These are phyloP conservation scores for Aulostomus chinensis DNA, from an alignment of 2,797 vertebrate genomes.

Conservation along the genomic window DNA sequence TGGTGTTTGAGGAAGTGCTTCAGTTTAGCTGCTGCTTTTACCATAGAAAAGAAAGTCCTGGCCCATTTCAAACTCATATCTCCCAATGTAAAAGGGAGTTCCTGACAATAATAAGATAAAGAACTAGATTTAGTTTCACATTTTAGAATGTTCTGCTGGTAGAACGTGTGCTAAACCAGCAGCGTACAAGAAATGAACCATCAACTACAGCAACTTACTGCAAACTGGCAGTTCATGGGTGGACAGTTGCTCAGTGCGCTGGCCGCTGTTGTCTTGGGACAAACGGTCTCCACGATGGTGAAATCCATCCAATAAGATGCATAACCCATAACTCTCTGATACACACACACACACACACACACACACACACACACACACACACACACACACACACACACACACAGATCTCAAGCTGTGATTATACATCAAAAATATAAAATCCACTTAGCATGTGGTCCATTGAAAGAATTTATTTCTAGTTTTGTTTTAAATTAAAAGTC, in stretches of 20 bases:
- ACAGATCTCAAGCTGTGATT: no score
- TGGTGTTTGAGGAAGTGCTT: no score
- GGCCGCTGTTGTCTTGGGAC: constrained; percentile 45
- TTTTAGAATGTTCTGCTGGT: neutral
- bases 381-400: neutral
- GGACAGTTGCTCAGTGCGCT: constrained; percentile 45
- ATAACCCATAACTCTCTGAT: constrained; percentile 66
- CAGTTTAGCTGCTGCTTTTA: neutral
- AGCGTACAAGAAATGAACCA: neutral
- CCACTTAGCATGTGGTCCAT: no score
- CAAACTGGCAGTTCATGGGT: constrained; percentile 63
- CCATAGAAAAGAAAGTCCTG: no score
- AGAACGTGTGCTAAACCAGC: neutral
- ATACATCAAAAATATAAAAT: no score
- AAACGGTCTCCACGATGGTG: constrained; percentile 72
- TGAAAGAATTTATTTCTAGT: no score
- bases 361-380: neutral
- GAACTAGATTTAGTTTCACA: neutral
- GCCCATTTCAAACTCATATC: no score
- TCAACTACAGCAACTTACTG: constrained; percentile 59
- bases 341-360: constrained; percentile 1
- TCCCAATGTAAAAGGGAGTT: no score
- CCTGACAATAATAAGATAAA: no score
- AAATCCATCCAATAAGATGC: constrained; percentile 74
- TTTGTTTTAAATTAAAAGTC: no score